Conservation (phyloP, 2,113 vertebrate genomes). For the Redunca redunca region DNA sequence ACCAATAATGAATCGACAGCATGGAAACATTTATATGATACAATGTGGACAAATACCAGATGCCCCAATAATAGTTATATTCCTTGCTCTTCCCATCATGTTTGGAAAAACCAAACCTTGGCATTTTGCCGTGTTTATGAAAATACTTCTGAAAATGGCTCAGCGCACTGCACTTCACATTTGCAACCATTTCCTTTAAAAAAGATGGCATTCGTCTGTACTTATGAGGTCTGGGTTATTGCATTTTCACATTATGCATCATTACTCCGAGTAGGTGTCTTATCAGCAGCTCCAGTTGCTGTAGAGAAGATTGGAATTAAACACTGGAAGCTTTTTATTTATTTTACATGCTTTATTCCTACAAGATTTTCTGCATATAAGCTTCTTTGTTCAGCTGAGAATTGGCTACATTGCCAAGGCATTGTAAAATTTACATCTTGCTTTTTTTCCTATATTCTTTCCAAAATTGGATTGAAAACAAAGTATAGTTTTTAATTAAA, state of each 20-base stretch:
- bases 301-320: slow-evolving; percentile 83
- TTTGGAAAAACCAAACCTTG: slow-evolving; percentile 63
- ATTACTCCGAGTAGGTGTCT: slow-evolving; percentile 83
- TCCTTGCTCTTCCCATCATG: slow-evolving; percentile 51
- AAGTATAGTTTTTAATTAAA: slow-evolving; percentile 82
- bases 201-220: slow-evolving; percentile 76
- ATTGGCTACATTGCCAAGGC: slow-evolving; percentile 77
- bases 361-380: slow-evolving; percentile 83
- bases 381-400: slow-evolving; percentile 82
- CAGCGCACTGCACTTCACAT: slow-evolving; percentile 72
- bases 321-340: slow-evolving; percentile 83
- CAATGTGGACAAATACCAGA: slow-evolving; percentile 65
- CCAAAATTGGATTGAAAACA: slow-evolving; percentile 83
- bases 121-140: slow-evolving; percentile 62
- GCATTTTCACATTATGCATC: slow-evolving; percentile 81
- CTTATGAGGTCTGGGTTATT: slow-evolving; percentile 76
- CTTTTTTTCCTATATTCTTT: slow-evolving; percentile 76
- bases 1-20: slow-evolving; percentile 72
- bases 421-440: slow-evolving; percentile 82
- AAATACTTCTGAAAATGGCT: slow-evolving; percentile 77
- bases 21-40: slow-evolving; percentile 76
- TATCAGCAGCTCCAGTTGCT: slow-evolving; percentile 85
- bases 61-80: slow-evolving; percentile 62
- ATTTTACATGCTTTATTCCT: slow-evolving; percentile 81
- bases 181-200: slow-evolving; percentile 75